A percentile compares a stretch with the other conserved stretches of the same genome.
phyloP scores from a whole-genome alignment of 2,888 invertebrate genomes.

The Cryptosula pallasiana region DNA sequence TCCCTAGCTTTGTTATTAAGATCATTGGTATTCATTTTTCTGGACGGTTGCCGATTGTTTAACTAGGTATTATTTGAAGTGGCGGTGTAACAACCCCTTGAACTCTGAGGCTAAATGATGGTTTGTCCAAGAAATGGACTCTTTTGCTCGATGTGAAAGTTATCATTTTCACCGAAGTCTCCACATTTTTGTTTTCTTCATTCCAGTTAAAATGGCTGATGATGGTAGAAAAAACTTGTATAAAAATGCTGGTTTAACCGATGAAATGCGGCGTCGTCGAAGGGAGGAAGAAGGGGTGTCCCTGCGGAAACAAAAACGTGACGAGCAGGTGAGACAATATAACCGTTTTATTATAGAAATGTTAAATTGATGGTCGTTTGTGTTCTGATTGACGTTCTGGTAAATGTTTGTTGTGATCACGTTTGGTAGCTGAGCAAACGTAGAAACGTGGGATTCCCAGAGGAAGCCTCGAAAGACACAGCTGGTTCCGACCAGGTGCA shows the following conservation, averaged over 20 bases:
- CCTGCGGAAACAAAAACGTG: constrained; percentile 87
- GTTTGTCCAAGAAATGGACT: too few relatives aligned
- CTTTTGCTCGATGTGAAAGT: too few relatives aligned
- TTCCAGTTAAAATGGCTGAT: constrained; percentile 28
- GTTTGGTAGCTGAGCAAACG: constrained; percentile 48
- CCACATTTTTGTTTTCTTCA: too few relatives aligned
- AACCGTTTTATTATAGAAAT: not conserved
- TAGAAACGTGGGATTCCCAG: constrained; percentile 60
- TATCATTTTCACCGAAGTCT: too few relatives aligned
- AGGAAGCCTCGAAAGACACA: not conserved
- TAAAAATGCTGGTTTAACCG: constrained; percentile 87
- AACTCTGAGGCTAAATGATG: too few relatives aligned
- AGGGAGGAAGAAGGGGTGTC: constrained; percentile 95
- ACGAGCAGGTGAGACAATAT: constrained; percentile 85
- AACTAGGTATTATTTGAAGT: too few relatives aligned
- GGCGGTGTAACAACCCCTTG: too few relatives aligned
- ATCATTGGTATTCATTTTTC: too few relatives aligned
- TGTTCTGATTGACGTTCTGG: too few relatives aligned
- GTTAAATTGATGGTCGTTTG: not conserved
- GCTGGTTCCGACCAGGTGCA: not conserved
- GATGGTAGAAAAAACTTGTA: constrained; percentile 62
- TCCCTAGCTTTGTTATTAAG: too few relatives aligned
- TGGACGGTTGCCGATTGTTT: too few relatives aligned
- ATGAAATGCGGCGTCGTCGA: constrained; percentile 81
- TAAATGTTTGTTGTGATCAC: too few relatives aligned